Base-by-base conservation (phyloP, 2,888 invertebrate species). In the Mechanitis messenoides region DNA sequence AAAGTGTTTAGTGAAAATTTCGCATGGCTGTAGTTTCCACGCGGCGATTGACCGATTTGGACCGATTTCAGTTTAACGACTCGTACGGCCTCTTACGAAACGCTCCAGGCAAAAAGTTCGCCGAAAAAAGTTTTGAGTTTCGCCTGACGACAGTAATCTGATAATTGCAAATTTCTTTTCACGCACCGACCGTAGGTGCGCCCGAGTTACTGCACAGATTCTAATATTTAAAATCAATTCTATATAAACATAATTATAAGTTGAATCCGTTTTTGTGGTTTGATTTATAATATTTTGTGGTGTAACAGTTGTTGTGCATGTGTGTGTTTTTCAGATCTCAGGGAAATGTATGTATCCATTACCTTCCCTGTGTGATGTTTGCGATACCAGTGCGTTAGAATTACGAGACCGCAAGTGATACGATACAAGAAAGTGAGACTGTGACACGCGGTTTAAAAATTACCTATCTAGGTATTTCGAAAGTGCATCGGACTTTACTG, bases 361-460 rank as follows among this genome's bases (percentile, higher is more conserved):
- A 84, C 85, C 82, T 87, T 85, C 83, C 85, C 80, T 78, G 78
- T 86, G 85, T 80, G 80, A 84, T 84, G 81, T 80, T 79, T 82
- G 35, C 35, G 79, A 77, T 78, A 78, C 77, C 73, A 84, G 85
- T 85, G 85, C 79, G 84, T 84, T 86, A 79, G 82, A 83, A 76
- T 87, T 87, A 87, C 87, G 80, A 79, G 83, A 89, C 89, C 89
- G 83, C 89, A 88, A 85, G 84, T 84, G 84, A 86, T 84, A 77
- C 81, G 85, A 87, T 86, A 79, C 75, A 76, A 80, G 86, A 88
- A 86, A 87, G 88, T 87, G 86, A 85, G 81, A 84, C 85, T 80
- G 77, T 84, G 83, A 85, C 82, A 72, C 80, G 85, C 78, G 87
- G 87, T 85, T 85, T 83, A 79, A 79, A 81, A 82, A 82, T 83